Conservation (phyloP, 2,113 vertebrate species). For the Cisticola juncidis region DNA sequence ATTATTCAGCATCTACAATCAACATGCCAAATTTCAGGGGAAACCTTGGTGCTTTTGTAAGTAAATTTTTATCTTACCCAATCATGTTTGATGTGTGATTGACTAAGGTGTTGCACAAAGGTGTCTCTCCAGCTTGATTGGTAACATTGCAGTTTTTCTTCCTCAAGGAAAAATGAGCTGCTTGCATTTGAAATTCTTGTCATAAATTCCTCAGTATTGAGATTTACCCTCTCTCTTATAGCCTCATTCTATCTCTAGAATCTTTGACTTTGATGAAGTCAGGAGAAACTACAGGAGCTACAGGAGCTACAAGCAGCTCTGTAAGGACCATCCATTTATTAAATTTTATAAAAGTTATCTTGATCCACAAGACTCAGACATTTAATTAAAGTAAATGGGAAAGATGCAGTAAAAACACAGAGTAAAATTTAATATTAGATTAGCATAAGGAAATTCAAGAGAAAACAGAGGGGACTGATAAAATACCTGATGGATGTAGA, state of each 20-base stretch:
- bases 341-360: slow-evolving; percentile 13
- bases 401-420: not conserved
- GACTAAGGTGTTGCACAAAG: not conserved
- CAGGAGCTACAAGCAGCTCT: not conserved
- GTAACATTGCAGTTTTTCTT: not conserved
- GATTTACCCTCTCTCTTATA: not conserved
- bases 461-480: not conserved
- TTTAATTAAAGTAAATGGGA: slow-evolving; percentile 19
- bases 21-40: not conserved
- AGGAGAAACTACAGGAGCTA: not conserved
- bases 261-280: not conserved
- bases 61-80: not conserved
- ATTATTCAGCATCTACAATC: slow-evolving; percentile 20
- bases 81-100: not conserved
- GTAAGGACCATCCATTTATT: not conserved
- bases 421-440: slow-evolving; percentile 12
- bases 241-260: not conserved
- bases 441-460: not conserved
- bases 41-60: not conserved
- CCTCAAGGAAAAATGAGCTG: not conserved
- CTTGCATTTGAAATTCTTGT: not conserved
- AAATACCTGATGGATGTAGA: not conserved
- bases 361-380: not conserved
- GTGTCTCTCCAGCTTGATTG: not conserved
- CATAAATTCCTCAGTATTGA: not conserved